phyloP scores from a whole-genome alignment of 1,140 invertebrate species.

The Limonius californicus region DNA sequence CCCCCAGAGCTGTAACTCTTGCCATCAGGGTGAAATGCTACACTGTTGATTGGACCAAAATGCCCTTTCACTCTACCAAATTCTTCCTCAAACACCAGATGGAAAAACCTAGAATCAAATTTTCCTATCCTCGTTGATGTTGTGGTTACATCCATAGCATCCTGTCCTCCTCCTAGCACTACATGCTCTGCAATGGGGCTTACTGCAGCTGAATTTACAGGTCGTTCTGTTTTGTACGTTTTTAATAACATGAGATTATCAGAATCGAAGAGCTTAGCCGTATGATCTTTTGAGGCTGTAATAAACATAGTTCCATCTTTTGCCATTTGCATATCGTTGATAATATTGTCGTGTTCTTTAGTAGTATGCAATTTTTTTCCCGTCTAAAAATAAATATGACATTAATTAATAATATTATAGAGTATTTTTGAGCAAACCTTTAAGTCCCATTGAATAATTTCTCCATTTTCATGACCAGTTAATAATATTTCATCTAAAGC shows the following conservation, averaged over 20 bases:
- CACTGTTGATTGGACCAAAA: conserved; percentile 98
- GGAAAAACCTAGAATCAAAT: conserved; percentile 98
- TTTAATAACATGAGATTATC: conserved; percentile 82
- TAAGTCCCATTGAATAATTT: conserved; percentile 87
- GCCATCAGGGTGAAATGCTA: conserved; percentile 97
- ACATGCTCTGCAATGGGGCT: conserved; percentile 94
- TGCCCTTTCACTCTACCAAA: conserved; percentile 98
- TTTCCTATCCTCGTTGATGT: conserved; percentile 93
- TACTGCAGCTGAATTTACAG: conserved; percentile 94
- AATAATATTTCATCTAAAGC: conserved; percentile 87
- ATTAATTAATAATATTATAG: neutral
- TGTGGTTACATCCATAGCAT: conserved; percentile 98
- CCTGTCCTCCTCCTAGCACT: conserved; percentile 94
- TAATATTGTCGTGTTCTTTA: conserved; percentile 78
- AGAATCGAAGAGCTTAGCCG: conserved; percentile 91
- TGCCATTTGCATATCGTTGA: conserved; percentile 94
- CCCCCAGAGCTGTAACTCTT: conserved; percentile 95
- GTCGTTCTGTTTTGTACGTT: conserved; percentile 93
- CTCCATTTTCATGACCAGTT: conserved; percentile 92
- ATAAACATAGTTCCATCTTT: conserved; percentile 95
- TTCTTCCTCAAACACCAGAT: conserved; percentile 99
- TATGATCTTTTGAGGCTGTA: conserved; percentile 91
- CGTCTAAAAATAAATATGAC: conserved; percentile 54
- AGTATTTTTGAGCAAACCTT: conserved; percentile 55
- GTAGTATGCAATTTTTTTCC: conserved; percentile 73